phyloP scores from a whole-genome alignment of 2,888 invertebrate genomes.

The Nymphalis urticae region DNA sequence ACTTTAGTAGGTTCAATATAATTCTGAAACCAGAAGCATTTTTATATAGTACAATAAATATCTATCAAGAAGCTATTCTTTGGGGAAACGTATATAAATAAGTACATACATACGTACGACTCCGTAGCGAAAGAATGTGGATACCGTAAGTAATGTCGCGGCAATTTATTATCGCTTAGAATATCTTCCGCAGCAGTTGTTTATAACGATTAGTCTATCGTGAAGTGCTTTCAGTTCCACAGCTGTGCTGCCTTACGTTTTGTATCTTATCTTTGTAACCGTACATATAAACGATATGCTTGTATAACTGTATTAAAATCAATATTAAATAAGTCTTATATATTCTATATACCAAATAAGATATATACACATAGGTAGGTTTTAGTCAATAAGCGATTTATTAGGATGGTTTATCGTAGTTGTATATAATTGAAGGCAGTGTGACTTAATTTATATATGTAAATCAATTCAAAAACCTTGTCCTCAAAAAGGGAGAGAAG shows the following conservation, averaged over 20 bases:
- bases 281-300: not conserved
- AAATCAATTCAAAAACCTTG: too few relatives aligned
- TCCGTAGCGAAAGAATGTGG: conserved; percentile 1
- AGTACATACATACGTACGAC: too few relatives aligned
- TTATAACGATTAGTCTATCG: conserved; percentile 43
- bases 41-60: conserved; percentile 12
- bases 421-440: too few relatives aligned
- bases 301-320: not conserved
- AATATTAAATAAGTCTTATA: too few relatives aligned
- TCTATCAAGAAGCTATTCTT: conserved; percentile 12
- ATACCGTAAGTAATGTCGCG: conserved; percentile 26
- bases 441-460: too few relatives aligned
- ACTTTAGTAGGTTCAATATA: too few relatives aligned
- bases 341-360: too few relatives aligned
- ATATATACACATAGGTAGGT: too few relatives aligned
- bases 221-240: conserved; percentile 28
- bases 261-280: conserved; percentile 9
- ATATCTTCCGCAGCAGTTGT: conserved; percentile 34
- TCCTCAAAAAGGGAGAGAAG: too few relatives aligned
- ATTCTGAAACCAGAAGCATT: not conserved
- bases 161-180: conserved; percentile 23
- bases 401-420: too few relatives aligned
- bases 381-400: too few relatives aligned
- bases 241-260: not conserved
- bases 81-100: too few relatives aligned